These are phyloP conservation scores for Polydrusus pterygomalis DNA, from an alignment of 2,888 invertebrate genomes.

Conservation along the genomic window DNA sequence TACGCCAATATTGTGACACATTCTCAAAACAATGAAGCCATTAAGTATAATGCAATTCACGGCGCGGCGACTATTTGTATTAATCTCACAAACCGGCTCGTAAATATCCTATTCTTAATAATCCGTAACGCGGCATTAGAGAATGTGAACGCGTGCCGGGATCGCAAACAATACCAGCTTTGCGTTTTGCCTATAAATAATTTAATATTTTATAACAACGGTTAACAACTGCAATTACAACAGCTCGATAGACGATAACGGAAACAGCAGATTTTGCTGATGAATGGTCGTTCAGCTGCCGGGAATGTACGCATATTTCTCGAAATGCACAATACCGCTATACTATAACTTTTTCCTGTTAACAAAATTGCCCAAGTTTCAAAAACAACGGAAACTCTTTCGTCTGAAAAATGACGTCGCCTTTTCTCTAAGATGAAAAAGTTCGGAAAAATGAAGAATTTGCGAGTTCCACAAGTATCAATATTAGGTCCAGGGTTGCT, in stretches of 20 bases:
- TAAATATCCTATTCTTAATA: constrained; percentile 8
- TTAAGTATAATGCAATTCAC: background rate
- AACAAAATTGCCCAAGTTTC: no score
- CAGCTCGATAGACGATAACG: constrained; percentile 16
- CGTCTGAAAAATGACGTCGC: no score
- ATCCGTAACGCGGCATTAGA: constrained; percentile 5
- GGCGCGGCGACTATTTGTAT: background rate
- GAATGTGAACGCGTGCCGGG: constrained; percentile 10
- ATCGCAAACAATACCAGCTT: constrained; percentile 11
- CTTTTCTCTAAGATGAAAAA: no score
- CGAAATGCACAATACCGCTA: background rate
- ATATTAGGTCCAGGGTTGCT: no score
- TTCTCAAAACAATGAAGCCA: background rate
- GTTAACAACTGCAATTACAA: constrained; percentile 22
- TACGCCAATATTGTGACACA: no score
- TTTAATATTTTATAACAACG: constrained; percentile 18
- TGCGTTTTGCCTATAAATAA: constrained; percentile 17
- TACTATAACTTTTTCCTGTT: no score
- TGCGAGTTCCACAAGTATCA: no score
- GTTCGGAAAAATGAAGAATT: no score
- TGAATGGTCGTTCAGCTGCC: background rate
- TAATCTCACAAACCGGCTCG: background rate
- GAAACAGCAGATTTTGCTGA: constrained; percentile 19
- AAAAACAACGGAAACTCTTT: no score
- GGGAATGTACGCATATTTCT: background rate